These are phyloP conservation scores for Eudorcas thomsonii DNA, from an alignment of 2,113 vertebrate genomes.

Conservation along the genomic window DNA sequence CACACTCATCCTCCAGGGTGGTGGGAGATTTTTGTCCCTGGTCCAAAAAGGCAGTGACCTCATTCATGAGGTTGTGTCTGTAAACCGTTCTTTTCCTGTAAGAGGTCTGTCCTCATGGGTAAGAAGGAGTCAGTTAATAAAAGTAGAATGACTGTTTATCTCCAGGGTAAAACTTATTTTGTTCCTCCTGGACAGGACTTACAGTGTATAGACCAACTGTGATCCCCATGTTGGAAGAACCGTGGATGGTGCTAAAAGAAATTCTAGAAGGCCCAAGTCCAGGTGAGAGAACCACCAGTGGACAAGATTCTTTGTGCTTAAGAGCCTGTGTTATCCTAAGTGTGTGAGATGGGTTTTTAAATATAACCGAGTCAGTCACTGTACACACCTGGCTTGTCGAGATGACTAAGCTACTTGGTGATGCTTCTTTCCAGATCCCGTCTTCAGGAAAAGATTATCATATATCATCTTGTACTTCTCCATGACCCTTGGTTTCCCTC, in stretches of 20 bases:
- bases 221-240: constrained; percentile 70
- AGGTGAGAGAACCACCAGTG: constrained; percentile 58
- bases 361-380: not conserved
- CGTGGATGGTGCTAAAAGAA: constrained; percentile 73
- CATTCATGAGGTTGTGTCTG: not conserved
- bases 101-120: not conserved
- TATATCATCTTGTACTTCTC: not conserved
- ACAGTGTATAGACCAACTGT: constrained; percentile 72
- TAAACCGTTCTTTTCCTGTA: not conserved
- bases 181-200: constrained; percentile 60
- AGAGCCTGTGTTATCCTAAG: not conserved
- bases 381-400: not conserved
- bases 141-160: not conserved
- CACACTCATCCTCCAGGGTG: not conserved
- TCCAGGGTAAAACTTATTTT: constrained; percentile 32
- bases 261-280: constrained; percentile 69
- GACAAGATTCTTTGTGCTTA: not conserved
- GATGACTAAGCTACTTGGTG: not conserved
- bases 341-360: not conserved
- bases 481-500: not conserved
- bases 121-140: not conserved
- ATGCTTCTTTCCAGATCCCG: not conserved
- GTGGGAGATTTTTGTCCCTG: not conserved
- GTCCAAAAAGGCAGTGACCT: not conserved
- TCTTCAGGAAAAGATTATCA: not conserved